phyloP scores from a whole-genome alignment of 2,113 vertebrate species.

The Synodontis membranacea region DNA sequence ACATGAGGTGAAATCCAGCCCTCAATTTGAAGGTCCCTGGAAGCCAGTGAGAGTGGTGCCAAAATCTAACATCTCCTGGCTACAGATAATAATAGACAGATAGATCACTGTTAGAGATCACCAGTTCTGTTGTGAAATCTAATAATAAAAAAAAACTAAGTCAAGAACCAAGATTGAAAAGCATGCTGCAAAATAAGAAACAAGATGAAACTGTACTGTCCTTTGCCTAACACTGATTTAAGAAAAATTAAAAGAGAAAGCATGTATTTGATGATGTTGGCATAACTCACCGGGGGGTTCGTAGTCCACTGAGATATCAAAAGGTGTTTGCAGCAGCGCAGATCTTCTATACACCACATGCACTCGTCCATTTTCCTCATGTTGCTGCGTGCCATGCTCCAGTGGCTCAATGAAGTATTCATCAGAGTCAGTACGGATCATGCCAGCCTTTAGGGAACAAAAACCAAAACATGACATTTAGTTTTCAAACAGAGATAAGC shows the following conservation, averaged over 20 bases:
- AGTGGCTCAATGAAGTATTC: slow-evolving; percentile 98
- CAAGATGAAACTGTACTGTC: neutral
- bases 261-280: neutral
- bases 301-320: slow-evolving; percentile 72
- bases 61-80: neutral
- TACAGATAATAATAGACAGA: neutral
- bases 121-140: neutral
- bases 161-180: neutral
- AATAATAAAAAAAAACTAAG: neutral
- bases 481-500: neutral
- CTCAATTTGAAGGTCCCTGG: no score
- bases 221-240: no score
- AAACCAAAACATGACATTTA: slow-evolving; percentile 28
- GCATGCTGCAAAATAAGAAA: neutral
- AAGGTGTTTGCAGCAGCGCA: slow-evolving; percentile 66
- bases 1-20: neutral
- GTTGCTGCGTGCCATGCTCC: slow-evolving; percentile 87
- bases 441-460: slow-evolving; percentile 82
- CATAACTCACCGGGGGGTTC: slow-evolving; percentile 67
- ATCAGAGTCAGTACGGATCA: slow-evolving; percentile 90
- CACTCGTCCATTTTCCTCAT: slow-evolving; percentile 87
- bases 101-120: neutral
- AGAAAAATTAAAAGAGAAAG: neutral
- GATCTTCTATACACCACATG: slow-evolving; percentile 93
- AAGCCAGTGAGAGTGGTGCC: neutral